Percentiles rank a stretch among this genome's conserved stretches.
phyloP scores from a whole-genome alignment of 2,888 invertebrate genomes.

The Ochropleura leucogaster region DNA sequence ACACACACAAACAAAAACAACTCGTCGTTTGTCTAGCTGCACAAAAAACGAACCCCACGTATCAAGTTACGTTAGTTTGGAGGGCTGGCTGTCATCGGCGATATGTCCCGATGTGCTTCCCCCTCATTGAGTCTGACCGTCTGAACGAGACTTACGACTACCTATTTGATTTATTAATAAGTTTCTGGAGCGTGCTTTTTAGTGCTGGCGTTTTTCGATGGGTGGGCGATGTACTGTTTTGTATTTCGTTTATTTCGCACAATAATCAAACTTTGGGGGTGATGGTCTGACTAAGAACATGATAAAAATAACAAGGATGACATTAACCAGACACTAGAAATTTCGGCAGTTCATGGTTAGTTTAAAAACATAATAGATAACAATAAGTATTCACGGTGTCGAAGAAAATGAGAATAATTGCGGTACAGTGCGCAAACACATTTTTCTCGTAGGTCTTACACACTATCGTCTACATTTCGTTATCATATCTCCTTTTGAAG shows the following conservation, averaged over 20 bases:
- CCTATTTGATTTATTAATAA: slow-evolving; percentile 50
- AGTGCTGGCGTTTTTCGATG: slow-evolving; percentile 7
- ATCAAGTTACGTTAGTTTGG: slow-evolving; percentile 69
- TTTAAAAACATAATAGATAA: too few species aligned
- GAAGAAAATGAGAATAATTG: too few species aligned
- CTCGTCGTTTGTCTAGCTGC: slow-evolving; percentile 37
- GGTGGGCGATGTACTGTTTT: slow-evolving; percentile 13
- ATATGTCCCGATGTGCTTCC: slow-evolving; percentile 66
- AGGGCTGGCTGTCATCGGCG: slow-evolving; percentile 73
- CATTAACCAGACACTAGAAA: neutral
- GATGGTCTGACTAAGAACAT: too few species aligned
- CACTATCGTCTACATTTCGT: too few species aligned
- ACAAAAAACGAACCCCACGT: slow-evolving; percentile 48
- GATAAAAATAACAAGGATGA: neutral
- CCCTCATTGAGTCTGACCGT: slow-evolving; percentile 57
- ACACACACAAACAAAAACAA: slow-evolving; percentile 38
- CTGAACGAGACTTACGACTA: slow-evolving; percentile 44
- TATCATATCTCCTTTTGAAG: too few species aligned
- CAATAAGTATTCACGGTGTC: too few species aligned
- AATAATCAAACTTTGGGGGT: neutral
- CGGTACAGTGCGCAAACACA: too few species aligned
- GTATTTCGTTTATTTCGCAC: neutral
- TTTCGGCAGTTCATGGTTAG: too few species aligned
- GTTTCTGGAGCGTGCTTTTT: slow-evolving; percentile 19
- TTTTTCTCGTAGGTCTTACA: too few species aligned